Evolutionary conservation across 1,140 invertebrate species (phyloP).

Genomic region (Macrobrachium nipponense): DNA sequence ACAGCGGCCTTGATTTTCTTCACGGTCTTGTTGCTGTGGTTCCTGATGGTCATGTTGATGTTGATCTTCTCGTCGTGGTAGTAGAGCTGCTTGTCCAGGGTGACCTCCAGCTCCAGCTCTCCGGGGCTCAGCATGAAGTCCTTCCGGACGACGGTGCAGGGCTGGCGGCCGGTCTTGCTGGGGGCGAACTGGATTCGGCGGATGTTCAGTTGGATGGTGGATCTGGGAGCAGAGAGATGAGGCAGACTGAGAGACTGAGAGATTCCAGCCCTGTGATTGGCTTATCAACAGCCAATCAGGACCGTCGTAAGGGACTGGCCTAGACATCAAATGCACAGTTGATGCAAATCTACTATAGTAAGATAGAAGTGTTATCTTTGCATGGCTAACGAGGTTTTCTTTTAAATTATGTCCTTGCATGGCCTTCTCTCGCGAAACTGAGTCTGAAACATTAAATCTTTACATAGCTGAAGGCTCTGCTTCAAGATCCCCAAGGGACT

Average conservation of each 20-base stretch:
- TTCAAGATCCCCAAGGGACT: no score
- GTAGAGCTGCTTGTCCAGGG: slow-evolving; percentile 93
- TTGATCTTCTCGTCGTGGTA: slow-evolving; percentile 95
- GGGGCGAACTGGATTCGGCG: slow-evolving; percentile 85
- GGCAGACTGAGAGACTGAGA: not conserved
- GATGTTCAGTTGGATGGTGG: slow-evolving; percentile 75
- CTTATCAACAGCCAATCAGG: no score
- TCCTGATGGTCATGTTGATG: slow-evolving; percentile 94
- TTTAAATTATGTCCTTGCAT: no score
- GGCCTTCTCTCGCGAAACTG: no score
- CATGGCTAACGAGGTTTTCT: no score
- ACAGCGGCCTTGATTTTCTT: slow-evolving; percentile 95
- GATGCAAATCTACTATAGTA: no score
- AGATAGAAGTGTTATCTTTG: not conserved
- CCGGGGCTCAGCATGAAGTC: slow-evolving; percentile 97
- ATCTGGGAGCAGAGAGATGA: slow-evolving; percentile 49
- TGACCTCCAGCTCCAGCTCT: slow-evolving; percentile 94
- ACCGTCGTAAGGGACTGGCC: no score
- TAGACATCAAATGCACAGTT: no score
- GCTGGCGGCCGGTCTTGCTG: slow-evolving; percentile 87
- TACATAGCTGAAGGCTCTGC: no score
- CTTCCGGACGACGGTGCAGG: slow-evolving; percentile 95
- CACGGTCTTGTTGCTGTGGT: slow-evolving; percentile 98
- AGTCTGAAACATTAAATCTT: no score
- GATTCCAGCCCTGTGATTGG: no score